Percentiles rank a stretch among this genome's conserved stretches.
Conservation (phyloP, 1,140 invertebrate species). For the Brachionus rubens region DNA sequence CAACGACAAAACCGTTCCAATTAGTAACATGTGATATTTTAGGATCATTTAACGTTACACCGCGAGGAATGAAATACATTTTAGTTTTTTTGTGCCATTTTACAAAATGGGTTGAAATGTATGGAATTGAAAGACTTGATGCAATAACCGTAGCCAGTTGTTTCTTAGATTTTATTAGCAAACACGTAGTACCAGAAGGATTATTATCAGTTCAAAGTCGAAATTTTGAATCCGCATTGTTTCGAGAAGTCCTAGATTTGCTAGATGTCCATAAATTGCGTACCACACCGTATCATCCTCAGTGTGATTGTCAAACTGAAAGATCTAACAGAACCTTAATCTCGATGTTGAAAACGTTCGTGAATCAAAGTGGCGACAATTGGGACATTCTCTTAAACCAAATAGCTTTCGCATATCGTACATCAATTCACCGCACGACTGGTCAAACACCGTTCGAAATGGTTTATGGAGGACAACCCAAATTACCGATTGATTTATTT, state of each 20-base stretch:
- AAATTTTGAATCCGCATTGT: no score
- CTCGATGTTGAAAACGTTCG: background rate
- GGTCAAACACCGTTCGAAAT: background rate
- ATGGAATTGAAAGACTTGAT: background rate
- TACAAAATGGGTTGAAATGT: background rate
- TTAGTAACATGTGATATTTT: background rate
- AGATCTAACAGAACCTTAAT: slow-evolving; percentile 1
- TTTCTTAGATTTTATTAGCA: no score
- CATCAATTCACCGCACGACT: background rate
- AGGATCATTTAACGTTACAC: background rate
- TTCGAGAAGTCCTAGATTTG: no score
- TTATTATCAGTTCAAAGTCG: no score
- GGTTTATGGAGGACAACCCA: background rate
- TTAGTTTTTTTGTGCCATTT: background rate
- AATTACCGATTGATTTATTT: no score
- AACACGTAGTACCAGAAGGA: no score
- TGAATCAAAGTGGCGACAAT: background rate
- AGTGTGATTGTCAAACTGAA: slow-evolving; percentile 48
- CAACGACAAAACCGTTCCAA: background rate
- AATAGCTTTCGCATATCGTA: background rate
- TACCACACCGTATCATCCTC: slow-evolving; percentile 48
- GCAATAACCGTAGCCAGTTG: no score
- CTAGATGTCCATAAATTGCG: no score
- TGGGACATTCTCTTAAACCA: background rate
- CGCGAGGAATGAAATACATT: background rate